Percentiles rank a stretch among this genome's conserved stretches.
Evolutionary conservation across 2,797 vertebrate genomes (phyloP).

Genomic region (Decapterus maruadsi): DNA sequence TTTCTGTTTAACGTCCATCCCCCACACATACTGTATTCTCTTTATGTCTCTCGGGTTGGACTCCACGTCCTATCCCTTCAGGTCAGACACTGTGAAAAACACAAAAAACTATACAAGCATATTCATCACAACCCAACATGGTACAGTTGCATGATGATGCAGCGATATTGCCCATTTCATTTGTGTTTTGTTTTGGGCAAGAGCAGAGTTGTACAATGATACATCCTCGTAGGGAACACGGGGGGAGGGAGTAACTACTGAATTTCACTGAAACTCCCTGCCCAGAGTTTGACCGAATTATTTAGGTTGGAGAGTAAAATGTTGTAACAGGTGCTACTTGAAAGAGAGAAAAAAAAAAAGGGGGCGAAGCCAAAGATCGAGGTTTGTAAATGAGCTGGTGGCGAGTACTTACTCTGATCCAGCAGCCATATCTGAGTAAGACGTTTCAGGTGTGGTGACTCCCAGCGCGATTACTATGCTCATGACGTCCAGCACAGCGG

Average conservation of each 20-base stretch:
- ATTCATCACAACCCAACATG: conserved; percentile 21
- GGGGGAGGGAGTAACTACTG: not conserved
- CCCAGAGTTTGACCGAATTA: not conserved
- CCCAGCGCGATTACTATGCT: conserved; percentile 99
- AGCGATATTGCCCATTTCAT: not conserved
- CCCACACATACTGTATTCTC: conserved; percentile 5
- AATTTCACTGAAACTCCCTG: not conserved
- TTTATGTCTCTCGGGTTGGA: conserved; percentile 18
- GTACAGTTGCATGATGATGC: not conserved
- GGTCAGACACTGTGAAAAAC: conserved; percentile 23
- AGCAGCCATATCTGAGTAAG: conserved; percentile 99
- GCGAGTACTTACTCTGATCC: conserved; percentile 93
- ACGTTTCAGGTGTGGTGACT: conserved; percentile 99
- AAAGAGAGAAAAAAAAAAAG: not conserved
- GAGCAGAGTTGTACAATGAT: not conserved
- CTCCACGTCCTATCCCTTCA: conserved; percentile 14
- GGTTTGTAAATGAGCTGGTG: not conserved
- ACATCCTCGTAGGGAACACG: not conserved
- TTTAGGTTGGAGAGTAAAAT: not conserved
- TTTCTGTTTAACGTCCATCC: not conserved
- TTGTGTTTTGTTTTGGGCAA: not conserved
- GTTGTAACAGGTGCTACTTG: not conserved
- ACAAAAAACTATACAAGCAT: conserved; percentile 35
- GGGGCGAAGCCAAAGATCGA: not conserved
- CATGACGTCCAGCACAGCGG: conserved; percentile 97